A percentile compares a stretch with the other conserved stretches of the same genome.
Evolutionary conservation across 2,888 invertebrate species (phyloP).

Genomic region (Cosmia trapezina): DNA sequence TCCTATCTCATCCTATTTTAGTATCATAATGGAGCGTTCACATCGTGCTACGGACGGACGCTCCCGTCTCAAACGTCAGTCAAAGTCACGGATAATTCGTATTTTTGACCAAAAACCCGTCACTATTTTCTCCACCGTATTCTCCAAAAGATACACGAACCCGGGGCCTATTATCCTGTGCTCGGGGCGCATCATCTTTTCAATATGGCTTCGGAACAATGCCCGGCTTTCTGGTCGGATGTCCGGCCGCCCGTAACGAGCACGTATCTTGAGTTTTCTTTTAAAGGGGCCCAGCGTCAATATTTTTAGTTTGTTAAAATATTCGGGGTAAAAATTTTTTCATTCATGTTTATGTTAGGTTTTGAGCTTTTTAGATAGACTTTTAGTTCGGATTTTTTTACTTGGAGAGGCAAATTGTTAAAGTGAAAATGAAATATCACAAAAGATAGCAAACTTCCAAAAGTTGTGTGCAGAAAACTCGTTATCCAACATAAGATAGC

Average conservation of each 20-base stretch:
- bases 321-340: constrained; percentile 7
- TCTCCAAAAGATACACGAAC: constrained; percentile 66
- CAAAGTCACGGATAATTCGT: constrained; percentile 60
- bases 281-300: constrained; percentile 64
- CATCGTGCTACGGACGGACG: constrained; percentile 29
- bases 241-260: constrained; percentile 84
- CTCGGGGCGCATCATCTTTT: constrained; percentile 85
- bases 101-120: constrained; percentile 67
- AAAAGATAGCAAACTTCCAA: constrained; percentile 21
- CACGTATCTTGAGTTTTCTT: constrained; percentile 78
- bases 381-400: constrained; percentile 14
- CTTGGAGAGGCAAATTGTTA: constrained; percentile 19
- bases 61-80: constrained; percentile 52
- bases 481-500: constrained; percentile 42
- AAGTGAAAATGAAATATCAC: constrained; percentile 30
- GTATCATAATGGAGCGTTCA: constrained; percentile 42
- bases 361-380: constrained; percentile 14
- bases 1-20: constrained; percentile 38
- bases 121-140: constrained; percentile 73
- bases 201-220: constrained; percentile 87
- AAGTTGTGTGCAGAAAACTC: constrained; percentile 37
- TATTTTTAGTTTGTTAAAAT: constrained; percentile 55
- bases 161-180: constrained; percentile 78
- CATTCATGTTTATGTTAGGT: constrained; percentile 13
- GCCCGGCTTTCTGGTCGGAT: constrained; percentile 81